Conservation (phyloP, 2,888 invertebrate species). For the Tillus elongatus region DNA sequence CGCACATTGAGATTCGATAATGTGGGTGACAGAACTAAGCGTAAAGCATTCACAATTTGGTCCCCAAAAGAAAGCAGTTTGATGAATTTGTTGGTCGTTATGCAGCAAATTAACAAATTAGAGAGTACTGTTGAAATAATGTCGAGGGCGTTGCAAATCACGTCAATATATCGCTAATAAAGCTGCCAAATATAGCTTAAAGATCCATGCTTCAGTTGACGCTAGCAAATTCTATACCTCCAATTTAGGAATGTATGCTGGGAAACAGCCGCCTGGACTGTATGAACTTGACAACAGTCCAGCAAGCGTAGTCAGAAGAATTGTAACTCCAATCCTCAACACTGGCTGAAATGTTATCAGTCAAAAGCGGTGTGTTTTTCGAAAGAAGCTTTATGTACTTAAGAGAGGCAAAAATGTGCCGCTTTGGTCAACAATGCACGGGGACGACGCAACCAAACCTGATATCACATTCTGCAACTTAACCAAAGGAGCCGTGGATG, state of each 20-base stretch:
- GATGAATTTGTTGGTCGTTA: slow-evolving; percentile 6
- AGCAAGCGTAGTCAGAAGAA: slow-evolving; percentile 9
- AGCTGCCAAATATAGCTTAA: neutral
- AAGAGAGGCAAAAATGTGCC: slow-evolving; percentile 5
- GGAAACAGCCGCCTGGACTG: slow-evolving; percentile 9
- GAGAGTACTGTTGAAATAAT: slow-evolving; percentile 9
- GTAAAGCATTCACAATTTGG: slow-evolving; percentile 9
- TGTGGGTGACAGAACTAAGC: slow-evolving; percentile 3
- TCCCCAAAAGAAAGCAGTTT: slow-evolving; percentile 8
- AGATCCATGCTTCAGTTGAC: slow-evolving; percentile 11
- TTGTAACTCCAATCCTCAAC: slow-evolving; percentile 9
- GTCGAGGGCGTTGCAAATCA: slow-evolving; percentile 11
- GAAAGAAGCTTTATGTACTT: neutral
- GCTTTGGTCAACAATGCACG: slow-evolving; percentile 4
- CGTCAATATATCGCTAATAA: slow-evolving; percentile 23
- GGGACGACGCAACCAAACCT: neutral
- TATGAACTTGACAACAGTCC: slow-evolving; percentile 10
- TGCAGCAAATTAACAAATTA: slow-evolving; percentile 6
- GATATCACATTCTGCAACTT: slow-evolving; percentile 2
- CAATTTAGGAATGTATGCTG: slow-evolving; percentile 8
- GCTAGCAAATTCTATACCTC: slow-evolving; percentile 9
- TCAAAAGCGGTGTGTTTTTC: slow-evolving; percentile 4
- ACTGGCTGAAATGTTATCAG: slow-evolving; percentile 11
- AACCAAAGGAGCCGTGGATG: slow-evolving; percentile 4
- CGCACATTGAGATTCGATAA: slow-evolving; percentile 2